Conservation (phyloP, 2,888 invertebrate genomes). For the Limulus polyphemus region DNA sequence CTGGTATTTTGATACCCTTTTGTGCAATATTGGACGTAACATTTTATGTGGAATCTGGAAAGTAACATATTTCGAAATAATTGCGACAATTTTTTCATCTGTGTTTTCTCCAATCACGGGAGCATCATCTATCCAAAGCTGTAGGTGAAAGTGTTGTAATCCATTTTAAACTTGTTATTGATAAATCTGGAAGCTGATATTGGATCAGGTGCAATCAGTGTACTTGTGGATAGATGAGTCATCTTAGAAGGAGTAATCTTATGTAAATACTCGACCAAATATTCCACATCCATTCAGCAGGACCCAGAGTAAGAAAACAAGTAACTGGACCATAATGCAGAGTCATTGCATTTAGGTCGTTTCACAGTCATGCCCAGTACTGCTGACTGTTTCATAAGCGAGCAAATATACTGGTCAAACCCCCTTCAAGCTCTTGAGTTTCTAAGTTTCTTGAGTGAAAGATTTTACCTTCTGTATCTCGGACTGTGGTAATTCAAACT, state of each 20-base stretch:
- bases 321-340: slow-evolving; percentile 2
- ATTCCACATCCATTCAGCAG: slow-evolving; percentile 3
- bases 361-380: slow-evolving; percentile 2
- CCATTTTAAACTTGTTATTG: slow-evolving; percentile 2
- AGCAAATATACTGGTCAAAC: slow-evolving; percentile 2
- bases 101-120: neutral
- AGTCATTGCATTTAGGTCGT: slow-evolving; percentile 2
- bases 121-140: slow-evolving; percentile 4
- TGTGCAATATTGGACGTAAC: neutral
- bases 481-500: no score
- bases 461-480: no score
- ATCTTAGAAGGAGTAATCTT: neutral
- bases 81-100: neutral
- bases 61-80: slow-evolving; percentile 3
- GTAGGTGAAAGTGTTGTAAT: slow-evolving; percentile 4
- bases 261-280: neutral
- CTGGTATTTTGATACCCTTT: slow-evolving; percentile 1
- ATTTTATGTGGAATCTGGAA: neutral
- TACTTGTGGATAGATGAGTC: neutral
- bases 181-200: slow-evolving; percentile 2
- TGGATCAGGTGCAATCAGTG: neutral
- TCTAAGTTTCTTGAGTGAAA: no score
- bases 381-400: slow-evolving; percentile 4
- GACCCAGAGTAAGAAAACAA: slow-evolving; percentile 4
- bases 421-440: slow-evolving; percentile 5